A percentile compares a stretch with the other conserved stretches of the same genome.
Conservation (phyloP, 2,888 invertebrate species). For the Lasiommata megera region DNA sequence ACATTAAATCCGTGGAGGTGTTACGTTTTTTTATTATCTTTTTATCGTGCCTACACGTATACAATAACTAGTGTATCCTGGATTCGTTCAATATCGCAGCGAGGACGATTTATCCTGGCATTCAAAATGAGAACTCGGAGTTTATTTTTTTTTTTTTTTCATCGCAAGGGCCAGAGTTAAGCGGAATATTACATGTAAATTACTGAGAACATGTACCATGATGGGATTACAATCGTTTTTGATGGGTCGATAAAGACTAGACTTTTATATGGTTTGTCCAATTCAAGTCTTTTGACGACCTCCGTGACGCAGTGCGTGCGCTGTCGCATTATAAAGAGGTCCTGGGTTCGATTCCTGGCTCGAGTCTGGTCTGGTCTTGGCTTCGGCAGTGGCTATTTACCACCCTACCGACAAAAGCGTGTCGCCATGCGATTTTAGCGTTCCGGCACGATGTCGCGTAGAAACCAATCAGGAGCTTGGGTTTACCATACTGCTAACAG, state of each 20-base stretch:
- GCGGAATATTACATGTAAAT: constrained; percentile 10
- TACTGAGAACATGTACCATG: neutral
- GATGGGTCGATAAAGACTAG: neutral
- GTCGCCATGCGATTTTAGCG: no score
- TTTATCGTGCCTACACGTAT: constrained; percentile 41
- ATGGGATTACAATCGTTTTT: neutral
- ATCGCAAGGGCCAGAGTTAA: neutral
- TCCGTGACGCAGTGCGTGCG: no score
- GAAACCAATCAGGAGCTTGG: no score
- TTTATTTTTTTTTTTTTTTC: constrained; percentile 5
- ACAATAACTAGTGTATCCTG: constrained; percentile 35
- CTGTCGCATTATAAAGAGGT: no score
- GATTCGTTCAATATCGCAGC: constrained; percentile 24
- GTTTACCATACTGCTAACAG: no score
- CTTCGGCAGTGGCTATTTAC: no score
- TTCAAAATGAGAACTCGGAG: constrained; percentile 1
- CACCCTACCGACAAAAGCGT: no score
- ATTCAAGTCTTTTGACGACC: neutral
- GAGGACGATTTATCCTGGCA: constrained; percentile 11
- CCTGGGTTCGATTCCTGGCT: no score
- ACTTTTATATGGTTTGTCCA: neutral
- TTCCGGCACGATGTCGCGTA: no score
- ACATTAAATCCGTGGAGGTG: constrained; percentile 78
- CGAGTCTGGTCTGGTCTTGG: no score
- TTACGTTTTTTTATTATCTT: constrained; percentile 52